phyloP scores from a whole-genome alignment of 2,113 vertebrate genomes.

The Chinchilla lanigera region DNA sequence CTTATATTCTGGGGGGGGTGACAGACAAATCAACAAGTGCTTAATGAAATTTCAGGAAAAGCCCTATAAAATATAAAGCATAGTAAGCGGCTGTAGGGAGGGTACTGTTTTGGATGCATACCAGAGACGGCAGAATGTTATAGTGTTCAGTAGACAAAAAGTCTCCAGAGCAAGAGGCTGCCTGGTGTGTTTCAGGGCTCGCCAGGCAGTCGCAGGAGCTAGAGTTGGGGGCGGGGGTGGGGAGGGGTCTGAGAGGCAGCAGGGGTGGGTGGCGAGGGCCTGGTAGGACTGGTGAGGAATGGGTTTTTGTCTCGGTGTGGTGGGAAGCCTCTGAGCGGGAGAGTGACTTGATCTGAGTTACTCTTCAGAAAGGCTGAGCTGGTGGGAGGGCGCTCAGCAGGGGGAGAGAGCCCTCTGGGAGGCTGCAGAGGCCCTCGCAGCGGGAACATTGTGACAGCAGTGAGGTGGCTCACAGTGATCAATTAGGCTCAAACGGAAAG shows the following conservation, averaged over 20 bases:
- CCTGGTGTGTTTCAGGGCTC: no score
- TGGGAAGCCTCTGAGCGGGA: neutral
- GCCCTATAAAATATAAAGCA: neutral
- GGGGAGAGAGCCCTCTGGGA: no score
- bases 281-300: neutral
- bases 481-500: neutral
- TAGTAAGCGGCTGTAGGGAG: neutral
- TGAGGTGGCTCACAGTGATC: neutral
- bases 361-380: neutral
- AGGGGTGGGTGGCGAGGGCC: no score
- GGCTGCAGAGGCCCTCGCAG: neutral
- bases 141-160: neutral
- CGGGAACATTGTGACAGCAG: fast-evolving
- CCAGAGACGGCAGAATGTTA: neutral
- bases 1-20: neutral
- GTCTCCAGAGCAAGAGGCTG: neutral
- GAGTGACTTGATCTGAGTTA: neutral
- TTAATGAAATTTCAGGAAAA: neutral
- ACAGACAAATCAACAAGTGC: neutral
- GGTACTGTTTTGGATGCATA: neutral
- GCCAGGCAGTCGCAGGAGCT: neutral
- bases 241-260: neutral
- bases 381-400: no score
- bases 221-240: fast-evolving
- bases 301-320: neutral